phyloP scores from a whole-genome alignment of 2,113 vertebrate species.

The Festucalex cinctus region DNA sequence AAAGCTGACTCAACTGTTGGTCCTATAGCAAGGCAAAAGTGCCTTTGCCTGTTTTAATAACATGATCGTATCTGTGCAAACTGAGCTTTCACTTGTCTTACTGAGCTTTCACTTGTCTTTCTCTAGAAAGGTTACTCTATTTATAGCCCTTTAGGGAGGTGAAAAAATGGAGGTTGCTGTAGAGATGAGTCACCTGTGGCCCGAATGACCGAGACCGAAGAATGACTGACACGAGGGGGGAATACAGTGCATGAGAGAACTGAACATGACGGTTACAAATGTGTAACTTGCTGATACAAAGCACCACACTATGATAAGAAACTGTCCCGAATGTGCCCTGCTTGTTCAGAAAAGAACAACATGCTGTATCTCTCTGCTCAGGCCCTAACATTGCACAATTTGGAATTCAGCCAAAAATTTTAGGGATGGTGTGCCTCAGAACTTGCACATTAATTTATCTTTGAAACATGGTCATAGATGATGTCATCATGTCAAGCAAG shows the following conservation, averaged over 20 bases:
- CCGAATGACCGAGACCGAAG: constrained; percentile 4
- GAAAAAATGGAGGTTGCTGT: neutral
- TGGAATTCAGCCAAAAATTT: neutral
- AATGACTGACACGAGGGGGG: neutral
- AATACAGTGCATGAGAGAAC: constrained; percentile 13
- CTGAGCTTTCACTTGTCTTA: neutral
- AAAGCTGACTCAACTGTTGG: neutral
- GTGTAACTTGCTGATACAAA: neutral
- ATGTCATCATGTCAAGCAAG: neutral
- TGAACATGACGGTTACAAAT: neutral
- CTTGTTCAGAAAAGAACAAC: constrained; percentile 2
- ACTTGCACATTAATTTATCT: too few species aligned
- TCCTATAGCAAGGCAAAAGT: neutral
- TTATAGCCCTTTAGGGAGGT: constrained; percentile 1
- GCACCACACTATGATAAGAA: neutral
- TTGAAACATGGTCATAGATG: neutral
- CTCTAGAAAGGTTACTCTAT: constrained; percentile 2
- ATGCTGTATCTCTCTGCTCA: neutral
- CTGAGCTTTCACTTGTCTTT: neutral
- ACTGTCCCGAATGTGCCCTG: neutral
- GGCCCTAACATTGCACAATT: neutral
- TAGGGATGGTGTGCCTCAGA: neutral
- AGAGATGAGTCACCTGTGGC: neutral
- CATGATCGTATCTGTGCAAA: neutral
- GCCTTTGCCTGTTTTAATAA: neutral